Evolutionary conservation across 2,888 invertebrate genomes (phyloP).

Genomic region (Erebia epiphron): DNA sequence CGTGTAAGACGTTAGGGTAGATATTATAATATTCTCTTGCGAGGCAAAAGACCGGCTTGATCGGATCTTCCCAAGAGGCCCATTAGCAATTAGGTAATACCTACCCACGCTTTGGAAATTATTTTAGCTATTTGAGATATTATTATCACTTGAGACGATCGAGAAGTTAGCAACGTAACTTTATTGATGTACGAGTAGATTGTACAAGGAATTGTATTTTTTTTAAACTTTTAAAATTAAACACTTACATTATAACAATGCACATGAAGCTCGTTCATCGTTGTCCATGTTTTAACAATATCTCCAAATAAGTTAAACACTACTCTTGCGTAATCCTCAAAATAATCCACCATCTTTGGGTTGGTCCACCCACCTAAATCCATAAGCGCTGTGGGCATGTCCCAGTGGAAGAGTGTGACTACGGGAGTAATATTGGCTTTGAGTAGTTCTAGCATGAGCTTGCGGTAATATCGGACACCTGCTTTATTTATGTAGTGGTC

Average conservation of each 20-base stretch:
- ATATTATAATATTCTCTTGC: neutral
- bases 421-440: constrained; percentile 86
- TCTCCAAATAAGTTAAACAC: constrained; percentile 84
- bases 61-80: neutral
- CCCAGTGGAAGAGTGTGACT: constrained; percentile 86
- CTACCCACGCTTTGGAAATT: neutral
- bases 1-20: neutral
- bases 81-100: neutral
- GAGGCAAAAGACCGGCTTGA: constrained; percentile 2
- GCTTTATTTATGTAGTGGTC: constrained; percentile 85
- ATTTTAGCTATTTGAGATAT: neutral
- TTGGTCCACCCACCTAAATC: constrained; percentile 80
- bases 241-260: constrained; percentile 73
- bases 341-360: constrained; percentile 77
- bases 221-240: too few species aligned
- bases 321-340: constrained; percentile 80
- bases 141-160: neutral
- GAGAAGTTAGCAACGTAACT: neutral
- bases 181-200: too few species aligned
- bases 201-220: too few species aligned
- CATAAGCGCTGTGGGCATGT: constrained; percentile 78
- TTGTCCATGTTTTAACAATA: constrained; percentile 87
- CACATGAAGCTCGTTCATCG: constrained; percentile 88
- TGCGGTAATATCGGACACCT: constrained; percentile 89
- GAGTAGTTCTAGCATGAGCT: constrained; percentile 87